A percentile compares a stretch with the other conserved stretches of the same genome.
Evolutionary conservation across 2,888 invertebrate species (phyloP).

Genomic region (Leuctra nigra): DNA sequence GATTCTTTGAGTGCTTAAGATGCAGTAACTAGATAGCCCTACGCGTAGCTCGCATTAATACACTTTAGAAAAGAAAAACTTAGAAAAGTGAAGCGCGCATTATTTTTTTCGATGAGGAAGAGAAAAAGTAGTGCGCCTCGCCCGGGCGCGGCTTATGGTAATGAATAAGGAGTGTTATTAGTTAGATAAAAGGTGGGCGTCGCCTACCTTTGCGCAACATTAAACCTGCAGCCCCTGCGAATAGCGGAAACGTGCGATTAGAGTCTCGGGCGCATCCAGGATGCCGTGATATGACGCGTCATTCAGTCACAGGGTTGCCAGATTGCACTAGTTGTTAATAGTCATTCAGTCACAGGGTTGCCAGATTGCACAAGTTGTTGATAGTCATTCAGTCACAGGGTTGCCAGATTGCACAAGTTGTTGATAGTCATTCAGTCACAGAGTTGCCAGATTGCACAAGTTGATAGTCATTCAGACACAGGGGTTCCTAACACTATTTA

Average conservation of each 20-base stretch:
- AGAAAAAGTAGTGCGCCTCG: neutral
- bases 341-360: no score
- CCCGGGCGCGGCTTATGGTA: slow-evolving; percentile 18
- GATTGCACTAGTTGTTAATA: no score
- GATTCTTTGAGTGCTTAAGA: neutral
- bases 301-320: no score
- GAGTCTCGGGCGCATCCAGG: neutral
- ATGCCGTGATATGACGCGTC: neutral
- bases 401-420: no score
- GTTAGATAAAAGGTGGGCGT: slow-evolving; percentile 16
- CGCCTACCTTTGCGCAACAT: neutral
- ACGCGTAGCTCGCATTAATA: neutral
- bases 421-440: no score
- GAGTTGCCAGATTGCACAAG: no score
- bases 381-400: no score
- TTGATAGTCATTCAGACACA: no score
- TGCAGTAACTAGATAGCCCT: slow-evolving; percentile 4
- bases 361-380: no score
- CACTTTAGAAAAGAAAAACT: slow-evolving; percentile 4
- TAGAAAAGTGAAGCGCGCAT: neutral
- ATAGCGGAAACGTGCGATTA: slow-evolving; percentile 13
- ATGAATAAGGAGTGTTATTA: slow-evolving; percentile 18
- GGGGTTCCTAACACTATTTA: no score
- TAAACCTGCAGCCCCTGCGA: neutral
- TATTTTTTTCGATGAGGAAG: no score